Percentiles rank a stretch among this genome's conserved stretches.
Conservation (phyloP, 2,797 vertebrate species). For the Delichon dasypus region DNA sequence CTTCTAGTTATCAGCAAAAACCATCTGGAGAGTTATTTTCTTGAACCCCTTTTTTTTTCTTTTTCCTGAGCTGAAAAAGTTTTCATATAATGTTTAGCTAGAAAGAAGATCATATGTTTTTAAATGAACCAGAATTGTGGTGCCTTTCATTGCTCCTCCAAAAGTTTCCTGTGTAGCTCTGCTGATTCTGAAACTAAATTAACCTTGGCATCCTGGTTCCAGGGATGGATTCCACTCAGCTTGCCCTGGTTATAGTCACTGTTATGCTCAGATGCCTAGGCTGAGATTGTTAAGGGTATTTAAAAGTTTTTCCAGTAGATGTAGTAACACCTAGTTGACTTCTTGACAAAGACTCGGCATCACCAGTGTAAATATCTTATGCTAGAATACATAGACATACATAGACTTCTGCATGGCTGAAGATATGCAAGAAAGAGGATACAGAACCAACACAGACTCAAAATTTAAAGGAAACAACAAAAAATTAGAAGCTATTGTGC, state of each 20-base stretch:
- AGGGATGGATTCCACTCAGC: background rate
- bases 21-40: slow-evolving; percentile 43
- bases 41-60: background rate
- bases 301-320: background rate
- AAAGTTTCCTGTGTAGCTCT: background rate
- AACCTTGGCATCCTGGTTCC: background rate
- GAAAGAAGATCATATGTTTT: slow-evolving; percentile 35
- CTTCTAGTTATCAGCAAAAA: slow-evolving; percentile 62
- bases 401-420: background rate
- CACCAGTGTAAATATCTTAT: fast-evolving
- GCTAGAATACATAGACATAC: background rate
- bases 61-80: background rate
- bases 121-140: slow-evolving; percentile 11
- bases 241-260: background rate
- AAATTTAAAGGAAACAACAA: background rate
- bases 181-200: background rate
- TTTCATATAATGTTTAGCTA: slow-evolving; percentile 38
- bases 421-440: background rate
- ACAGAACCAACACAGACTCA: background rate
- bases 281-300: background rate
- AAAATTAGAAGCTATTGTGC: background rate
- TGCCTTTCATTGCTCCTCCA: slow-evolving; percentile 41
- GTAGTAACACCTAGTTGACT: background rate
- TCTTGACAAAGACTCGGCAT: background rate
- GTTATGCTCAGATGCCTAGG: background rate